Conservation (phyloP, 2,113 vertebrate species). For the Limnothrissa miodon region DNA sequence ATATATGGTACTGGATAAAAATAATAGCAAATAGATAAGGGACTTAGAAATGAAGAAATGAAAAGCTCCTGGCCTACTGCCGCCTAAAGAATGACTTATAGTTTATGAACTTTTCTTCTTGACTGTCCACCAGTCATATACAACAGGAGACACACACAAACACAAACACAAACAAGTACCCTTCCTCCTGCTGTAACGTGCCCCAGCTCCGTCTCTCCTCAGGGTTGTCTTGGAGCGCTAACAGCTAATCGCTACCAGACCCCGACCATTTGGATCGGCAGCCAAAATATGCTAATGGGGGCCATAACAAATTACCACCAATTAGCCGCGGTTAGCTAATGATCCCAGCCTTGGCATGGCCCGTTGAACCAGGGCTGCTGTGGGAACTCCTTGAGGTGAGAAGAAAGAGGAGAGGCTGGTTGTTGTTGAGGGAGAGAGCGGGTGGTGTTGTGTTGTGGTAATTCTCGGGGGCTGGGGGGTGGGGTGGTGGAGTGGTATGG, state of each 20-base stretch:
- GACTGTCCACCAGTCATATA: not conserved
- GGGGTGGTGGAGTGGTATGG: conserved; percentile 24
- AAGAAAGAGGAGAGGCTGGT: conserved; percentile 33
- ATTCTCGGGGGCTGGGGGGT: not conserved
- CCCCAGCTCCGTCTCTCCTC: not conserved
- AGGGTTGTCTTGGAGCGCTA: not conserved
- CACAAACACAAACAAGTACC: not conserved
- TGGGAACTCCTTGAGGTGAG: conserved; percentile 46
- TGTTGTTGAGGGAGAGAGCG: conserved; percentile 15
- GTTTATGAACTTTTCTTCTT: not conserved
- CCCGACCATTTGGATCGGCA: conserved; percentile 62
- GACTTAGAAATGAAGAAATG: no score
- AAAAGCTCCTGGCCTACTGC: no score
- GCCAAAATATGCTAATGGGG: conserved; percentile 71
- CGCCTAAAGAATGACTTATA: not conserved
- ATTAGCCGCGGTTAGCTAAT: conserved; percentile 66
- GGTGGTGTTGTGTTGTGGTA: conserved; percentile 1
- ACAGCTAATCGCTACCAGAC: not conserved
- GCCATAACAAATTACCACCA: conserved; percentile 65
- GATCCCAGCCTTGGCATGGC: conserved; percentile 58
- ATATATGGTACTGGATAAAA: not conserved
- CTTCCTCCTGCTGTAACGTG: not conserved
- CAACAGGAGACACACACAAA: not conserved
- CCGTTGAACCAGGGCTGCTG: conserved; percentile 50
- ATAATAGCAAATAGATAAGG: not conserved